These are phyloP conservation scores for Cyprinodon tularosa DNA, from an alignment of 2,113 vertebrate species.

Conservation along the genomic window DNA sequence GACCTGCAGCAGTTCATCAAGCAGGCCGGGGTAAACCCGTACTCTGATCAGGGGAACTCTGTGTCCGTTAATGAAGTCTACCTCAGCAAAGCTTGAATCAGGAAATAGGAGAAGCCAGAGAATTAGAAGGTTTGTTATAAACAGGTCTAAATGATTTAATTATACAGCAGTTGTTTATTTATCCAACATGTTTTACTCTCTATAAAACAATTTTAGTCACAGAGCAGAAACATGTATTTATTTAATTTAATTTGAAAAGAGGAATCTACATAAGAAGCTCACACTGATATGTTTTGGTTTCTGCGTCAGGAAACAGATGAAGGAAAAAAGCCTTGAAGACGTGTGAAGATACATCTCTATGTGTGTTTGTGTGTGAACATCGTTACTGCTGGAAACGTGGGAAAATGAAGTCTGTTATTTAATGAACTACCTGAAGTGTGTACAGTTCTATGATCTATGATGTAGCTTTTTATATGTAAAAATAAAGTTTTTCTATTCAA, in stretches of 20 bases:
- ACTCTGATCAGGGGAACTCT: slow-evolving; percentile 44
- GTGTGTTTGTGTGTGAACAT: slow-evolving; percentile 9
- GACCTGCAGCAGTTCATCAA: slow-evolving; percentile 94
- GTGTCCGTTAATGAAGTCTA: neutral
- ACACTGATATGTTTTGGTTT: neutral
- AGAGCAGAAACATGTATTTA: neutral
- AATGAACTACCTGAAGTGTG: neutral
- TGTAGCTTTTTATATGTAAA: neutral
- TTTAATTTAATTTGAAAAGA: neutral
- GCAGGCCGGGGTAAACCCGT: slow-evolving; percentile 78
- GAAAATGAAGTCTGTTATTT: neutral
- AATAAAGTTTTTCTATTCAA: neutral
- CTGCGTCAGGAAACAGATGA: neutral
- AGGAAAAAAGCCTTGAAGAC: neutral
- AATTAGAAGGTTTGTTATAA: neutral
- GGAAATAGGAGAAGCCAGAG: slow-evolving; percentile 26
- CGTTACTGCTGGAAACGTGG: neutral
- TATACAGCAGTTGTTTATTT: no score
- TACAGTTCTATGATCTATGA: neutral
- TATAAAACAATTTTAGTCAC: neutral
- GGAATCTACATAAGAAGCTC: neutral
- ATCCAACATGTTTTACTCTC: neutral
- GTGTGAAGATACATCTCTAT: neutral
- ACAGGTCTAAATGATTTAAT: neutral
- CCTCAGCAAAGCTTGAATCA: slow-evolving; percentile 43